Percentiles rank a stretch among this genome's conserved stretches.
These are phyloP conservation scores for Nemurella pictetii DNA, from an alignment of 2,888 invertebrate species.

Conservation along the genomic window DNA sequence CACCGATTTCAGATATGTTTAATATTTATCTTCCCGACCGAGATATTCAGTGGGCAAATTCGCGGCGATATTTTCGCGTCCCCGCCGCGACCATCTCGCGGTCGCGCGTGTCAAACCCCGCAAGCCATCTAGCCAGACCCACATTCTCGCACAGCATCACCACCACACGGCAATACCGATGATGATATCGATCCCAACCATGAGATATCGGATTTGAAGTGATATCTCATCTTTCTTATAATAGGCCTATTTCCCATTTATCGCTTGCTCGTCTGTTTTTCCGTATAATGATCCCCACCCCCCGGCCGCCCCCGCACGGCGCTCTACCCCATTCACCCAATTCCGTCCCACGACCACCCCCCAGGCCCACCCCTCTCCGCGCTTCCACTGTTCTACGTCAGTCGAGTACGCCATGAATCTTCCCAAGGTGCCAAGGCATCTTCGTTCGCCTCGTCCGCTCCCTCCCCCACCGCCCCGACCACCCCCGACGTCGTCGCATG, in stretches of 20 bases:
- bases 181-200: constrained; percentile 13
- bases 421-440: constrained; percentile 9
- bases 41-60: background rate
- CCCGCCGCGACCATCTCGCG: background rate
- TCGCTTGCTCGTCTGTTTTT: constrained; percentile 16
- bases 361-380: background rate
- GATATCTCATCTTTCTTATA: constrained; percentile 12
- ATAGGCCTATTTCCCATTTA: constrained; percentile 14
- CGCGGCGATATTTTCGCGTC: background rate
- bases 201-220: background rate
- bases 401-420: constrained; percentile 5
- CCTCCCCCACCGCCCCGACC: too few species aligned
- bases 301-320: background rate
- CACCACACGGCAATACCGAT: background rate
- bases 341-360: background rate
- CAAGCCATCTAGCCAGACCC: background rate
- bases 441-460: background rate
- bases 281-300: constrained; percentile 16
- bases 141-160: too few species aligned
- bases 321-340: background rate
- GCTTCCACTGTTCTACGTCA: constrained; percentile 2
- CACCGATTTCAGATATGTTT: background rate
- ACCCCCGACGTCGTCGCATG: too few species aligned
- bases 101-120: background rate
- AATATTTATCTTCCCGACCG: background rate